A percentile compares a stretch with the other conserved stretches of the same genome.
phyloP scores from a whole-genome alignment of 2,888 invertebrate species.

The Sinopyrophorus schimmeli region DNA sequence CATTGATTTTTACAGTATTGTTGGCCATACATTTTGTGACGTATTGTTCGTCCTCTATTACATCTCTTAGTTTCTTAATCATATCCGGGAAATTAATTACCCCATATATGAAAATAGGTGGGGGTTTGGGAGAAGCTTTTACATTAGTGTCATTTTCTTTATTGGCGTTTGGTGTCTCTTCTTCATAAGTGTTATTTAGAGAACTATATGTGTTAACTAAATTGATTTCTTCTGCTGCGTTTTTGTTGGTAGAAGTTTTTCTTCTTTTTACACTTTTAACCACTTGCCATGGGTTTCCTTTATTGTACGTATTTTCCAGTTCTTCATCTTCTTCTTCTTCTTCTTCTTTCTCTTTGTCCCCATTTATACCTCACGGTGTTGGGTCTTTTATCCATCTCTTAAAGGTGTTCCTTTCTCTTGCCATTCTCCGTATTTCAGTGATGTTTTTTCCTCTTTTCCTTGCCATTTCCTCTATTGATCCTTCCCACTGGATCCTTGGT shows the following conservation, averaged over 20 bases:
- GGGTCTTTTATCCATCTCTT: too few species aligned
- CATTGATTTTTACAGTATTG: slow-evolving; percentile 27
- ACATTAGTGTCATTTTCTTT: slow-evolving; percentile 1
- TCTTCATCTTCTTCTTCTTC: too few species aligned
- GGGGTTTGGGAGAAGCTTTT: slow-evolving; percentile 16
- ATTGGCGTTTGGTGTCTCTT: too few species aligned
- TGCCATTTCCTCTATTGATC: too few species aligned
- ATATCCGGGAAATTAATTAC: slow-evolving; percentile 25
- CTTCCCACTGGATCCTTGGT: slow-evolving; percentile 3
- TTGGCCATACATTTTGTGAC: slow-evolving; percentile 24
- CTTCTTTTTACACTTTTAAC: neutral
- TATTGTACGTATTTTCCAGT: too few species aligned
- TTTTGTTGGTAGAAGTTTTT: slow-evolving; percentile 3
- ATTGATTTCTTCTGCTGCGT: neutral
- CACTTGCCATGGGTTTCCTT: slow-evolving; percentile 1
- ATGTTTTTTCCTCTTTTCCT: too few species aligned
- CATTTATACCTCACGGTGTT: too few species aligned
- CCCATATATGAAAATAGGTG: slow-evolving; percentile 29
- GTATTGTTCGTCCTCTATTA: slow-evolving; percentile 23
- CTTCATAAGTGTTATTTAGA: slow-evolving; percentile 1
- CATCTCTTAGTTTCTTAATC: slow-evolving; percentile 18
- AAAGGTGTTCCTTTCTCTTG: too few species aligned
- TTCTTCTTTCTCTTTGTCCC: too few species aligned
- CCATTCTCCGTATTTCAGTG: too few species aligned
- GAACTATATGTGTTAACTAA: slow-evolving; percentile 8